Percentiles rank a stretch among this genome's conserved stretches.
phyloP scores from a whole-genome alignment of 1,140 invertebrate species.

The Pentalonia nigronervosa region DNA sequence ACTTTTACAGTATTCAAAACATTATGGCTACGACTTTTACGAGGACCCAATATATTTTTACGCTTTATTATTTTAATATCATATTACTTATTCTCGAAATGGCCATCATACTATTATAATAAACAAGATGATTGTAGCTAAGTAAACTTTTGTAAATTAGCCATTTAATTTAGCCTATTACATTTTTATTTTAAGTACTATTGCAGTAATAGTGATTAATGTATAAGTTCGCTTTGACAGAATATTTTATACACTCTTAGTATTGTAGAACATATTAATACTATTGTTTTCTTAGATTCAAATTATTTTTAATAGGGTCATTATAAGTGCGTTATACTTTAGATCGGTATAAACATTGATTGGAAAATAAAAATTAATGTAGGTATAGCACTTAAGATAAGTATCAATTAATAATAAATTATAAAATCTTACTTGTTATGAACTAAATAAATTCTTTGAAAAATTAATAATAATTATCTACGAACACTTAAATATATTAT shows the following conservation, averaged over 20 bases:
- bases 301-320: not conserved
- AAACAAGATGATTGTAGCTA: not conserved
- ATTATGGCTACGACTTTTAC: not conserved
- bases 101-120: not conserved
- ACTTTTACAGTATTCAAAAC: not conserved
- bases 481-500: not conserved
- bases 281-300: not conserved
- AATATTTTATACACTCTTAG: not conserved
- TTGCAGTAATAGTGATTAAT: not conserved
- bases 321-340: not conserved
- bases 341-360: not conserved
- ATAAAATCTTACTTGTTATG: not conserved
- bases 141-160: not conserved
- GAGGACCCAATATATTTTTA: not conserved
- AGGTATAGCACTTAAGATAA: not conserved
- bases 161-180: too few species aligned
- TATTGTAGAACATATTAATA: not conserved
- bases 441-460: not conserved
- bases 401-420: not conserved
- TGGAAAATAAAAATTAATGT: not conserved
- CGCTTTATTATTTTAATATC: not conserved
- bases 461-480: not conserved
- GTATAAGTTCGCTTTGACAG: not conserved
- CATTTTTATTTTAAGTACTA: not conserved
- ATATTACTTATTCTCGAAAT: constrained; percentile 20